Base-by-base conservation (phyloP, 2,888 invertebrate species). In the Gryllus longicercus region DNA sequence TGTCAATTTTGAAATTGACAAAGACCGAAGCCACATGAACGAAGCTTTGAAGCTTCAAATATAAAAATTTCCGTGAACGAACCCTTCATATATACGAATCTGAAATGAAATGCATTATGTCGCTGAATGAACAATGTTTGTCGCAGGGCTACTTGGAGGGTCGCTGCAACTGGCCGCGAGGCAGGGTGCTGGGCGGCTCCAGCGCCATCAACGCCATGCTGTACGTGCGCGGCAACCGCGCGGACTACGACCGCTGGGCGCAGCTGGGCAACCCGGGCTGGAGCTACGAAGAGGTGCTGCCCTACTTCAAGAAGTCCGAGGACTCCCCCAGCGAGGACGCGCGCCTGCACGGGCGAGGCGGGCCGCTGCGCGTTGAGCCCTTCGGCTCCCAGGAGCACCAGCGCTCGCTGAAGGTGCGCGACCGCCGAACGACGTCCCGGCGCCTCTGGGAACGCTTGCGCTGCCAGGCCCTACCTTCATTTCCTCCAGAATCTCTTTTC, bases 171-270 rank as follows among this genome's bases (percentile, higher is more conserved):
- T 91, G 90, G 90, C 88, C 90, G 0, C 87, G 90, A 38, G 92
- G 92, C 0, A 92, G 92, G 84, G 89, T 89, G 16, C 86, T 92
- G 23, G 94, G 94, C 0, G 94, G 94, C 0, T 88, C 89, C 2
- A 91, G 92, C 18, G 87, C 88, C 0, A 88, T 92, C 3, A 93
- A 93, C 85, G 91, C 88, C 16, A 91, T 93, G 92, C 80, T 92
- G 0, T 91, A 93, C 84, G 85, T 92, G 0, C 87, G 91, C 8
- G 93, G 93, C 0, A 91, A 91, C 85, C 88, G 90, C 8, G 84
- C 85, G 4, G 93, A 94, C 85, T 94, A 90, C 84, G 91, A 94
- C 84, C 84, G 86, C 0, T 94, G 94, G 94, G 88, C 88, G 12
- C 84, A 85, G 0, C 84, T 88, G 74, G 93, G 93, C 0, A 93